Conservation (phyloP, 2,888 invertebrate genomes). For the Hypolimnas misippus region DNA sequence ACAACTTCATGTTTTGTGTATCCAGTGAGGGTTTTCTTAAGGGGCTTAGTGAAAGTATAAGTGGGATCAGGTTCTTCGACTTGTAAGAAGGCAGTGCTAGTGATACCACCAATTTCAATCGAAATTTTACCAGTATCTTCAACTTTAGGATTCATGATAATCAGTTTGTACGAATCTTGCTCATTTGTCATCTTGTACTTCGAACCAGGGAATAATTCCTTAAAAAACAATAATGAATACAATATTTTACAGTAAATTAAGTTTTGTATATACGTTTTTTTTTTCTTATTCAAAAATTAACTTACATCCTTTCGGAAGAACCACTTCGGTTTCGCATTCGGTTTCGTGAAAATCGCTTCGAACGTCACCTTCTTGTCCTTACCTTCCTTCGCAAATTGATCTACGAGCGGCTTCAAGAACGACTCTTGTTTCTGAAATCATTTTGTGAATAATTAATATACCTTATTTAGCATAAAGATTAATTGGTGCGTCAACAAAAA, state of each 20-base stretch:
- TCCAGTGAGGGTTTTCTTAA: slow-evolving; percentile 95
- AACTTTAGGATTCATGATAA: slow-evolving; percentile 95
- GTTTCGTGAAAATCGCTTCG: slow-evolving; percentile 97
- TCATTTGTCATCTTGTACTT: slow-evolving; percentile 98
- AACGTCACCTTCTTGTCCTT: slow-evolving; percentile 98
- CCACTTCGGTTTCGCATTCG: slow-evolving; percentile 97
- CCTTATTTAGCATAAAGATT: slow-evolving; percentile 37
- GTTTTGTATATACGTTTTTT: too few relatives aligned
- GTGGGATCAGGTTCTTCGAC: slow-evolving; percentile 98
- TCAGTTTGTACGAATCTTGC: slow-evolving; percentile 94
- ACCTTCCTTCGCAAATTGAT: slow-evolving; percentile 97
- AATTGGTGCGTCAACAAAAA: slow-evolving; percentile 68
- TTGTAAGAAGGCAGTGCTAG: slow-evolving; percentile 95
- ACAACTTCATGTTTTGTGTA: slow-evolving; percentile 95
- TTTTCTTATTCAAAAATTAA: slow-evolving; percentile 54
- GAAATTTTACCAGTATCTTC: slow-evolving; percentile 99
- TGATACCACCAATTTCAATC: slow-evolving; percentile 95
- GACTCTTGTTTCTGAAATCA: slow-evolving; percentile 93
- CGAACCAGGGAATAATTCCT: slow-evolving; percentile 98
- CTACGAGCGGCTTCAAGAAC: slow-evolving; percentile 97
- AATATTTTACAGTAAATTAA: too few relatives aligned
- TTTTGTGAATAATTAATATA: slow-evolving; percentile 56
- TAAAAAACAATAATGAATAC: too few relatives aligned
- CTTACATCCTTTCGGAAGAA: slow-evolving; percentile 95
- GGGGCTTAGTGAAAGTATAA: slow-evolving; percentile 95